Base-by-base conservation (phyloP, 1,140 invertebrate species). In the Theocolax elegans region DNA sequence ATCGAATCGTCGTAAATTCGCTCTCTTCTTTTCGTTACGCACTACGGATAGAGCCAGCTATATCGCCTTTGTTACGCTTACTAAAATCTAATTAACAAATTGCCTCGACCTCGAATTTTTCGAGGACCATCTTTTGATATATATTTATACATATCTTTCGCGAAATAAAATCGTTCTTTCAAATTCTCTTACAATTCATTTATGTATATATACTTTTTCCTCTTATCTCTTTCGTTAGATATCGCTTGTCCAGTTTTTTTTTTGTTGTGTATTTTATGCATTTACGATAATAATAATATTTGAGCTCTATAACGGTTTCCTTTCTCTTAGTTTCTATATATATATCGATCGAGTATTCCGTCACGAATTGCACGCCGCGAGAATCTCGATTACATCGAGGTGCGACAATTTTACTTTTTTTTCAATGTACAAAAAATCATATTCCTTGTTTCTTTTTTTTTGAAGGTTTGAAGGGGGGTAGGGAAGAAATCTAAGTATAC, bases 41-140 rank as follows among this genome's bases (percentile, higher is more conserved):
- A 79, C 79, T 84, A 83, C 78, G 76, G n/a, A 83, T 83, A 83
- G 81, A 83, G 81, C 80, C 81, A 83, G 76, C 80, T 83, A 81
- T 79, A 77, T 83, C 80, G 79, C 80, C 72, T 54, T 66, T 77
- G 53, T 27, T 59, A 70, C 71, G 75, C 73, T 72, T 71, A 74
- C 78, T 81, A 81, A 73, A 73, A 79, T 72, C 79, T 83, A 80
- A 74, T 81, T 80, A 81, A 82, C 78, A 82, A 81, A 76, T 71
- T 72, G 4, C 51, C 51, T 75, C 48, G 38, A 72, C 51, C 25
- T 7, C 27, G 38, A n/a, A n/a, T 54, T 29, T 3, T 15, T 51
- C 13, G 25, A 19, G 13, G 17, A 29, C 23, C 12, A 23, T 48
- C 7, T 21, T 44, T 44, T 54, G 35, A 54, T 66, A 42, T 35